phyloP scores from a whole-genome alignment of 2,797 vertebrate species.

The Alfaro cultratus region DNA sequence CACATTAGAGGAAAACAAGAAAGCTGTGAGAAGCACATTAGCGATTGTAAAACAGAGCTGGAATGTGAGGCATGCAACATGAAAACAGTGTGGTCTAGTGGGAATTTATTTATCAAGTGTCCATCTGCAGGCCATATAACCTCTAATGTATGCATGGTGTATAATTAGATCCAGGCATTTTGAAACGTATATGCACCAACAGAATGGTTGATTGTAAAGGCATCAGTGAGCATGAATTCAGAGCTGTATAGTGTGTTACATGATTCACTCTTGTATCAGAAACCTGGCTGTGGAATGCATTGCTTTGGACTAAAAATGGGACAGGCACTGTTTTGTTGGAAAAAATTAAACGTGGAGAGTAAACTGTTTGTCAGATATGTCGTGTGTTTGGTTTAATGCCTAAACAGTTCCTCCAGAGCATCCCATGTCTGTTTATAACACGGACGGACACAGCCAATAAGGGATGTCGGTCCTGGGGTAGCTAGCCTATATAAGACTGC shows the following conservation, averaged over 20 bases:
- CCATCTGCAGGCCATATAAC: slow-evolving; percentile 74
- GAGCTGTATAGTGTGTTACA: slow-evolving; percentile 13
- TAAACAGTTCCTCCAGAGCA: slow-evolving; percentile 80
- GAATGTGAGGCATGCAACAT: slow-evolving; percentile 79
- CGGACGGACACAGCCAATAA: slow-evolving; percentile 31
- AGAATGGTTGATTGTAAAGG: not conserved
- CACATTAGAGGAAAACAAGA: slow-evolving; percentile 72
- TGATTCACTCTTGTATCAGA: slow-evolving; percentile 41
- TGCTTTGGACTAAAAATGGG: slow-evolving; percentile 63
- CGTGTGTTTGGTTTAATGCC: slow-evolving; percentile 82
- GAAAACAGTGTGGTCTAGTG: slow-evolving; percentile 78
- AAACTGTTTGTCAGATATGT: slow-evolving; percentile 85
- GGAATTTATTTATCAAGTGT: slow-evolving; percentile 79
- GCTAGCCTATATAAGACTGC: slow-evolving; percentile 36
- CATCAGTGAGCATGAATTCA: slow-evolving; percentile 13
- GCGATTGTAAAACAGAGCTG: slow-evolving; percentile 78
- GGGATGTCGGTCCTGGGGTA: slow-evolving; percentile 23
- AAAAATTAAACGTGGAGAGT: slow-evolving; percentile 73
- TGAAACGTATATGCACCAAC: slow-evolving; percentile 26
- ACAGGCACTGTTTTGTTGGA: slow-evolving; percentile 63
- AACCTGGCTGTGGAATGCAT: slow-evolving; percentile 64
- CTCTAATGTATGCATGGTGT: slow-evolving; percentile 59
- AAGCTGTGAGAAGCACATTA: slow-evolving; percentile 77
- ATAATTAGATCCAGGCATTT: slow-evolving; percentile 72
- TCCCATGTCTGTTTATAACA: slow-evolving; percentile 76